Evolutionary conservation across 1,140 invertebrate species (phyloP).

Genomic region (Nilaparvata lugens): DNA sequence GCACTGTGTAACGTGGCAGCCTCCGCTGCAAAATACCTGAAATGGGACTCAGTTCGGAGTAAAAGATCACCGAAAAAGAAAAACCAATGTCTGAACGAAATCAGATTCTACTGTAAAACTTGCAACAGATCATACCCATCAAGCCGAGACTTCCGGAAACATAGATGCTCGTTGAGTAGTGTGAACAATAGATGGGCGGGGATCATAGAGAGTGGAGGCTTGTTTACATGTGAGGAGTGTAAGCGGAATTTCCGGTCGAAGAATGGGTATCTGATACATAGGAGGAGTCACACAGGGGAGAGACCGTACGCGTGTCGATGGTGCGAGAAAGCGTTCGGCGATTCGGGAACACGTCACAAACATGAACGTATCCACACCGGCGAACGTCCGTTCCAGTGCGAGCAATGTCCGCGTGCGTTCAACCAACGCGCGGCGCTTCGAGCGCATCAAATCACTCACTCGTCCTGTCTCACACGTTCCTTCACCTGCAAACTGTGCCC

Average conservation of each 20-base stretch:
- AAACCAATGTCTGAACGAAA: slow-evolving; percentile 13
- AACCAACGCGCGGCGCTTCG: slow-evolving; percentile 39
- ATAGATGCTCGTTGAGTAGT: slow-evolving; percentile 16
- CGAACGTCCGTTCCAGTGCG: slow-evolving; percentile 46
- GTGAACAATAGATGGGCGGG: not conserved
- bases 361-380: slow-evolving; percentile 49
- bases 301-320: slow-evolving; percentile 62
- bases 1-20: slow-evolving; percentile 24
- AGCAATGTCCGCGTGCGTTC: slow-evolving; percentile 48
- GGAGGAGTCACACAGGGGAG: slow-evolving; percentile 61
- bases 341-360: slow-evolving; percentile 39
- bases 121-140: slow-evolving; percentile 13
- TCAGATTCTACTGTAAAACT: slow-evolving; percentile 19
- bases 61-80: slow-evolving; percentile 16
- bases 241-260: slow-evolving; percentile 42
- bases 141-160: not conserved
- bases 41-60: slow-evolving; percentile 18
- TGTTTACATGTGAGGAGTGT: slow-evolving; percentile 48
- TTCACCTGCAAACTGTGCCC: slow-evolving; percentile 21
- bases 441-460: slow-evolving; percentile 24
- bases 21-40: slow-evolving; percentile 20
- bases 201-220: slow-evolving; percentile 15
- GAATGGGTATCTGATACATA: slow-evolving; percentile 60
- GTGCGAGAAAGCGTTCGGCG: slow-evolving; percentile 66
- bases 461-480: slow-evolving; percentile 12